Conservation (phyloP, 30 jellyfish, hydroid and myxozoan species). For the Hydractinia echinata region DNA sequence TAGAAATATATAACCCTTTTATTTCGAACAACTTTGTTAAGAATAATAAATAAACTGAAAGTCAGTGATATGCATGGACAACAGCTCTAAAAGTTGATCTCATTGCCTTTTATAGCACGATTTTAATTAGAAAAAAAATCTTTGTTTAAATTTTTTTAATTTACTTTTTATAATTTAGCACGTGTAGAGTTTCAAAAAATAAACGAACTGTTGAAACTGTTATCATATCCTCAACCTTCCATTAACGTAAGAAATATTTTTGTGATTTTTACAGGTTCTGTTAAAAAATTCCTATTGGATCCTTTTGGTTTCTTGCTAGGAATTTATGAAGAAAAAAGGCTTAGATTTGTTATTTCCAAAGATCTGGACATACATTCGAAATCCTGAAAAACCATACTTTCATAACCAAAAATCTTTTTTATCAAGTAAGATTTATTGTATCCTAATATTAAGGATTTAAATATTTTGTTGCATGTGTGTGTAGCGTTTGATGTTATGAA, state of each 20-base stretch:
- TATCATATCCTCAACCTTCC: slow-evolving; percentile 7
- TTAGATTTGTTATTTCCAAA: slow-evolving; percentile 16
- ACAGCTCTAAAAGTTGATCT: too few relatives aligned
- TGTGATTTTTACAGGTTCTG: not conserved
- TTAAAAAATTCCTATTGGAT: not conserved
- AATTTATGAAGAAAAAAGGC: slow-evolving; percentile 7
- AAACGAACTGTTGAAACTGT: not conserved
- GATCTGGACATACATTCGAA: not conserved
- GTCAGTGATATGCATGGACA: too few relatives aligned
- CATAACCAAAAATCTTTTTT: slow-evolving; percentile 19
- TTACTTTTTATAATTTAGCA: slow-evolving; percentile 1
- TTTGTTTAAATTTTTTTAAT: not conserved
- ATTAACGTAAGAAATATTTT: not conserved
- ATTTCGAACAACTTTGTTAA: too few relatives aligned
- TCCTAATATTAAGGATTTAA: not conserved
- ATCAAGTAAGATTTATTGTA: slow-evolving; percentile 1
- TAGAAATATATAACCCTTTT: not conserved
- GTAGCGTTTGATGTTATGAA: not conserved
- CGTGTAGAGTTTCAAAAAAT: slow-evolving; percentile 11
- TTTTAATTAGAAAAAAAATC: too few relatives aligned
- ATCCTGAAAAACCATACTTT: slow-evolving; percentile 1
- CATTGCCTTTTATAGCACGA: too few relatives aligned
- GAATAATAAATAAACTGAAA: too few relatives aligned
- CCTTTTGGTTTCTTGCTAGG: not conserved
- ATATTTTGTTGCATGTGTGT: not conserved